These are phyloP conservation scores for Scolopax mira DNA, from an alignment of 2,113 vertebrate species.

Conservation along the genomic window DNA sequence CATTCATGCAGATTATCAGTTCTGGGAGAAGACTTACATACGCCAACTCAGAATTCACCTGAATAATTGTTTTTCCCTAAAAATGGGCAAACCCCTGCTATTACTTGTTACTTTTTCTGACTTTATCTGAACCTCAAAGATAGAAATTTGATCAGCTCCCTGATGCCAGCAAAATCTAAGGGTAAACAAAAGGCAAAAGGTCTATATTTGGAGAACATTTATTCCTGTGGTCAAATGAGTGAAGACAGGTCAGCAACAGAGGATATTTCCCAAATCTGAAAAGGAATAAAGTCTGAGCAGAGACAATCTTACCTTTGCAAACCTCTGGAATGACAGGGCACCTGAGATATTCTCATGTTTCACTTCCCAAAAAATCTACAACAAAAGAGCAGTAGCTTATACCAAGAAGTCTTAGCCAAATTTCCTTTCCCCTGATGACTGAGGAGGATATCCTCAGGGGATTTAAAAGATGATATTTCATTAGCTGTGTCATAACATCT, in stretches of 20 bases:
- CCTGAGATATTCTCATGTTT: not conserved
- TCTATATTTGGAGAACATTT: not conserved
- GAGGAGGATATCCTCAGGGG: not conserved
- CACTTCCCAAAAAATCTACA: not conserved
- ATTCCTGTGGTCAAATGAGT: not conserved
- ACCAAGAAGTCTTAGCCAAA: not conserved
- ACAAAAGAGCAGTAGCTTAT: not conserved
- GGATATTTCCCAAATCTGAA: not conserved
- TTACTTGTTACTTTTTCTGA: not conserved
- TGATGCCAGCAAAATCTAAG: not conserved
- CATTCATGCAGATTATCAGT: not conserved
- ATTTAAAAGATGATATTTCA: not conserved
- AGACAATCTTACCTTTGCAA: not conserved
- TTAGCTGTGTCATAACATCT: not conserved
- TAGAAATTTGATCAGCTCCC: not conserved
- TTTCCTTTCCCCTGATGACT: not conserved
- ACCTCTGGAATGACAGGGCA: not conserved
- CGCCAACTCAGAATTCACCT: not conserved
- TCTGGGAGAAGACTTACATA: not conserved
- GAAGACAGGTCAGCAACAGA: not conserved
- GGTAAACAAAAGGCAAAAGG: not conserved
- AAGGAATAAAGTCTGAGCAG: not conserved
- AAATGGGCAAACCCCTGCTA: not conserved
- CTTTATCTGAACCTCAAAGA: not conserved
- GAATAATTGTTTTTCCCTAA: not conserved